A percentile compares a stretch with the other conserved stretches of the same genome.
phyloP scores from a whole-genome alignment of 2,113 vertebrate genomes.

The Microtus montanus region DNA sequence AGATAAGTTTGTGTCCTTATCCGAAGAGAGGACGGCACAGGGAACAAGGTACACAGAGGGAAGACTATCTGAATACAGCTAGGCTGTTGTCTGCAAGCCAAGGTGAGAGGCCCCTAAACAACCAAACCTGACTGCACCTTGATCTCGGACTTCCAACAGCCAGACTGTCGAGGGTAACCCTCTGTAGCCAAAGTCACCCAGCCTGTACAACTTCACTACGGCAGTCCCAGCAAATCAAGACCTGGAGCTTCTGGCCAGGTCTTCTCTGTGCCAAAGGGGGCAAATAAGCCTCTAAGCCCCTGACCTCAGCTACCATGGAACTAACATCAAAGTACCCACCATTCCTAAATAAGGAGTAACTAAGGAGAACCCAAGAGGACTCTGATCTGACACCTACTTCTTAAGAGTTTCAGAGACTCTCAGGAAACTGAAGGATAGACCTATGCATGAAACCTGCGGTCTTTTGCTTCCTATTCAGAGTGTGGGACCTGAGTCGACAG shows the following conservation, averaged over 20 bases:
- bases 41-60: too few relatives aligned
- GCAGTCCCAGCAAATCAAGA: background rate
- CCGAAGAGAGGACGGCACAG: background rate
- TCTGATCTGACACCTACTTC: background rate
- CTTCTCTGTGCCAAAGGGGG: background rate
- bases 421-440: background rate
- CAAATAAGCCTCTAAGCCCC: background rate
- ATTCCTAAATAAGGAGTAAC: background rate
- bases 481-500: background rate
- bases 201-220: background rate
- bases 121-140: background rate
- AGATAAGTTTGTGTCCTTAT: background rate
- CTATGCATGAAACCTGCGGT: background rate
- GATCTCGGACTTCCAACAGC: background rate
- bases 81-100: background rate
- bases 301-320: background rate
- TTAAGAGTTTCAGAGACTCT: background rate
- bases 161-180: background rate
- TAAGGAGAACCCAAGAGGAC: background rate
- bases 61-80: background rate
- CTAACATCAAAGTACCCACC: background rate
- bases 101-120: background rate
- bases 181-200: background rate
- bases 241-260: background rate
- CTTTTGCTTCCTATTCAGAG: background rate